Percentiles rank a stretch among this genome's conserved stretches.
phyloP scores from a whole-genome alignment of 2,797 vertebrate species.

The Jordanella pulchra region DNA sequence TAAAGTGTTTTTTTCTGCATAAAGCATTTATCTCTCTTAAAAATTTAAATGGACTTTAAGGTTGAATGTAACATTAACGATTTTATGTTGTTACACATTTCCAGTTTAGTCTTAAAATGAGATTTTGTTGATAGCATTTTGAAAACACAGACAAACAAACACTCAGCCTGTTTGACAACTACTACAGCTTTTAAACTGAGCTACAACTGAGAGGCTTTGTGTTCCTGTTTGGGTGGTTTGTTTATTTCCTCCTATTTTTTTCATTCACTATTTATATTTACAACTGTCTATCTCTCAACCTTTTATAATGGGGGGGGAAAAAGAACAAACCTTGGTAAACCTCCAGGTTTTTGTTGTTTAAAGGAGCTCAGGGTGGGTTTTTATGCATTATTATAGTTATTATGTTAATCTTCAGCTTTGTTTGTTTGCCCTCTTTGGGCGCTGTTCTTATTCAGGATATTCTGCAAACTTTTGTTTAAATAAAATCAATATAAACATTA shows the following conservation, averaged over 20 bases:
- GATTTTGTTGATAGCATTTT: background rate
- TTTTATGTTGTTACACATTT: background rate
- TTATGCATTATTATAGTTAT: background rate
- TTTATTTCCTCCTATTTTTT: background rate
- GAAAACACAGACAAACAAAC: background rate
- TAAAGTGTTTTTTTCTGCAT: background rate
- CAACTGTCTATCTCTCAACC: background rate
- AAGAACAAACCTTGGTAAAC: background rate
- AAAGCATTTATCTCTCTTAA: background rate
- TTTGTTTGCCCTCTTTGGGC: background rate
- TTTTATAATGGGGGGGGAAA: background rate
- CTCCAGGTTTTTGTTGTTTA: background rate
- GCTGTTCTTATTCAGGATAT: slow-evolving; percentile 2
- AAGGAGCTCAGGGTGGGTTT: background rate
- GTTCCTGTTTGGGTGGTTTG: slow-evolving; percentile 8
- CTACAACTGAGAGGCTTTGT: background rate
- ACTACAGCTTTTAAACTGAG: background rate
- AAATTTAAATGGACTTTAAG: background rate
- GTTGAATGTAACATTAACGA: background rate
- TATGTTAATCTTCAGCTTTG: background rate
- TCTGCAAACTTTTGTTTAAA: no score
- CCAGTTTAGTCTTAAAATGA: background rate
- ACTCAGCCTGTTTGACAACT: background rate
- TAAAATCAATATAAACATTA: background rate
- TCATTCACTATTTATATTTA: background rate